These are phyloP conservation scores for Ectemnius lituratus DNA, from an alignment of 2,888 invertebrate genomes.

Conservation along the genomic window DNA sequence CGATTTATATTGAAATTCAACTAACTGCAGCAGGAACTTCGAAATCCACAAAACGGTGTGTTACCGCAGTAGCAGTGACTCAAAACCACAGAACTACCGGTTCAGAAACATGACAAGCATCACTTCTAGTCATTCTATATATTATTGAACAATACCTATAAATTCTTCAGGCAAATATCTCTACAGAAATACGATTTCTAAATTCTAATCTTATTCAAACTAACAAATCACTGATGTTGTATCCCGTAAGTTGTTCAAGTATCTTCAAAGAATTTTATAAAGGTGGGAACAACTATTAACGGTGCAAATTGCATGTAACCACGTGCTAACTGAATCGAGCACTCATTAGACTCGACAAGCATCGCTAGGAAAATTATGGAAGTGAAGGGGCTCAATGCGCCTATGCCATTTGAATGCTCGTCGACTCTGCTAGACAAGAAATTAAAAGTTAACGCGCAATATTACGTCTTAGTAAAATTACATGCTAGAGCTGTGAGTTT, in stretches of 20 bases:
- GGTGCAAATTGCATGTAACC: neutral
- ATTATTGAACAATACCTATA: slow-evolving; percentile 1
- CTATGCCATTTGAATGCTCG: neutral
- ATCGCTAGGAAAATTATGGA: slow-evolving; percentile 18
- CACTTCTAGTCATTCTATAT: neutral
- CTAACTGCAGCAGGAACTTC: too few relatives aligned
- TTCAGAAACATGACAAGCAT: neutral
- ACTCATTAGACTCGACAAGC: slow-evolving; percentile 5
- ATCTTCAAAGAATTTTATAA: slow-evolving; percentile 22
- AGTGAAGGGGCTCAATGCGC: slow-evolving; percentile 17
- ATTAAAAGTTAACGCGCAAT: neutral
- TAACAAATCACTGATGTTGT: too few relatives aligned
- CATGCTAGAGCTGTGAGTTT: neutral
- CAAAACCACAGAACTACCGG: neutral
- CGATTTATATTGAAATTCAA: too few relatives aligned
- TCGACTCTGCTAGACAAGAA: neutral
- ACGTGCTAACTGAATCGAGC: slow-evolving; percentile 8
- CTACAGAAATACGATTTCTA: neutral
- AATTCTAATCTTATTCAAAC: too few relatives aligned
- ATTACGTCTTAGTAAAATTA: neutral
- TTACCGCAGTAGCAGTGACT: neutral
- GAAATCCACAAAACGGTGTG: neutral
- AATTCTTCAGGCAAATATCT: neutral
- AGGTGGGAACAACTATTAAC: slow-evolving; percentile 18
- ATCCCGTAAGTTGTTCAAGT: slow-evolving; percentile 18